These are phyloP conservation scores for Amphimedon queenslandica DNA, from an alignment of 37 sponge, comb jelly and placozoan genomes.

Conservation along the genomic window DNA sequence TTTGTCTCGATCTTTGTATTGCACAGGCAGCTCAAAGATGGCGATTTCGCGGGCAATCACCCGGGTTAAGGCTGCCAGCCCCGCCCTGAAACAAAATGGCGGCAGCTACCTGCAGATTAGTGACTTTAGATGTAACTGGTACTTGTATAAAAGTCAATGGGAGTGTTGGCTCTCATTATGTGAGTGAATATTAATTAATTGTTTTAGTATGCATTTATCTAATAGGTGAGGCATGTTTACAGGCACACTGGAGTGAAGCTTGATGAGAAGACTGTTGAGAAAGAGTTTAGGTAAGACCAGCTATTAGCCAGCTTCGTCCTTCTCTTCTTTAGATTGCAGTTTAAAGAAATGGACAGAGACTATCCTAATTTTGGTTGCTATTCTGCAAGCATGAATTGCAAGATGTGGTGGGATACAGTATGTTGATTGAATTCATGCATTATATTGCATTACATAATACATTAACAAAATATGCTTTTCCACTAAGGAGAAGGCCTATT, in stretches of 20 bases:
- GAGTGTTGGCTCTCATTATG: conserved; percentile 40
- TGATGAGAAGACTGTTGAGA: conserved; percentile 1
- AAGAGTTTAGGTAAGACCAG: conserved; percentile 7
- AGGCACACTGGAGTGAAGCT: background rate
- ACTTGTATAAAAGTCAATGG: conserved; percentile 32
- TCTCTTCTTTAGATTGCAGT: background rate
- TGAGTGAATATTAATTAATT: background rate
- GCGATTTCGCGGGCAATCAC: background rate
- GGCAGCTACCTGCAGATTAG: background rate
- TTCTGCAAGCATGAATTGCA: background rate
- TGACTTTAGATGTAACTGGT: conserved; percentile 44
- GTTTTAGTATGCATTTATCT: background rate
- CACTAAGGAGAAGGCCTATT: no score
- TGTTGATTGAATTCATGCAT: no score
- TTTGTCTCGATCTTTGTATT: background rate
- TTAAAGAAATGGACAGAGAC: background rate
- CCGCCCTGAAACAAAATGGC: background rate
- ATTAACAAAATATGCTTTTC: no score
- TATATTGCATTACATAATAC: no score
- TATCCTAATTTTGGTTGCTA: conserved; percentile 32
- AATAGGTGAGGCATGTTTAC: no score
- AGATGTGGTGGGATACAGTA: background rate
- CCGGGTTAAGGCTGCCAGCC: background rate
- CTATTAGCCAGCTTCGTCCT: background rate
- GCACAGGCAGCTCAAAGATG: background rate